Evolutionary conservation across 1,140 invertebrate genomes (phyloP).

Genomic region (Zaprionus ghesquierei): DNA sequence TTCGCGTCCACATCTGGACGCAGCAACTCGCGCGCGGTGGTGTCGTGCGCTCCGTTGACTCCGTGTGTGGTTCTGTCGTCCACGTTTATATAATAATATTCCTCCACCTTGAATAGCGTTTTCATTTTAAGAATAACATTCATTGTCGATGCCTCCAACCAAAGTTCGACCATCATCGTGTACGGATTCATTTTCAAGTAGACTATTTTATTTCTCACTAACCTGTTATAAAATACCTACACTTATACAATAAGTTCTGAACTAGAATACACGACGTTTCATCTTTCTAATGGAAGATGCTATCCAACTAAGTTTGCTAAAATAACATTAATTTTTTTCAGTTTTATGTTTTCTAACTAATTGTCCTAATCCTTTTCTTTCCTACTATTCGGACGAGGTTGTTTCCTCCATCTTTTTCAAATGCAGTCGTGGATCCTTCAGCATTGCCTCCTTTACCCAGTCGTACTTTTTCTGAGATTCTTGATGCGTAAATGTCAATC

Average conservation of each 20-base stretch:
- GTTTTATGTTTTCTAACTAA: not conserved
- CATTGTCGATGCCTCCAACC: not conserved
- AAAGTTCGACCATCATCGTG: not conserved
- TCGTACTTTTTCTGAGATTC: conserved; percentile 79
- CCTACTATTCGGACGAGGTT: not conserved
- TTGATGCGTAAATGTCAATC: conserved; percentile 70
- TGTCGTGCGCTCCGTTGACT: not conserved
- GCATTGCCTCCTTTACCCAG: conserved; percentile 61
- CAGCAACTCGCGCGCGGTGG: not conserved
- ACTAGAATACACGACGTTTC: too few relatives aligned
- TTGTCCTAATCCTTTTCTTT: conserved; percentile 10
- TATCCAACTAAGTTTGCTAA: too few relatives aligned
- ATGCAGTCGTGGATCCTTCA: conserved; percentile 61
- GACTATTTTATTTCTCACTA: not conserved
- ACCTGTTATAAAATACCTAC: too few relatives aligned
- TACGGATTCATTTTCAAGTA: not conserved
- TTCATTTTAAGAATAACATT: not conserved
- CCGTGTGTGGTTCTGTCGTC: not conserved
- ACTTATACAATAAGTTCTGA: too few relatives aligned
- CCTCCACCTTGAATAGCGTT: not conserved
- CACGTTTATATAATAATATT: not conserved
- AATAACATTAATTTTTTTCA: not conserved
- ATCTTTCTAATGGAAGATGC: too few relatives aligned
- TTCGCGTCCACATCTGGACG: conserved; percentile 8
- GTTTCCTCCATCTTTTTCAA: conserved; percentile 34